A percentile compares a stretch with the other conserved stretches of the same genome.
Conservation (phyloP, 1,140 invertebrate species). For the Drosophila kohkoa region DNA sequence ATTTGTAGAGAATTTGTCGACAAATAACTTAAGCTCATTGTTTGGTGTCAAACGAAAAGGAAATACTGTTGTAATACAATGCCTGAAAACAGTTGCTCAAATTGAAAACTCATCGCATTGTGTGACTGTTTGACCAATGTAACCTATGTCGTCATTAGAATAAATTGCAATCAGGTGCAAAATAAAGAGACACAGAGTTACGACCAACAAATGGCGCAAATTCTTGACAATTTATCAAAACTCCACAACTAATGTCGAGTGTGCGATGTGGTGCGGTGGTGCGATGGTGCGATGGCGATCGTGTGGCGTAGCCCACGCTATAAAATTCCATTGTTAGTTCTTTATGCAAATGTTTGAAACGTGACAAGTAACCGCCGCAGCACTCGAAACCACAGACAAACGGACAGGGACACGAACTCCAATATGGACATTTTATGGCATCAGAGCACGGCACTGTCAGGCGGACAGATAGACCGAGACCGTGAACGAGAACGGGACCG, state of each 20-base stretch:
- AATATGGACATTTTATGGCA: slow-evolving; percentile 44
- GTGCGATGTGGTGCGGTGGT: slow-evolving; percentile 23
- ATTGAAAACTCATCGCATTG: slow-evolving; percentile 8
- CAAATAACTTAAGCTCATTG: slow-evolving; percentile 21
- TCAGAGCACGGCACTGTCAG: slow-evolving; percentile 47
- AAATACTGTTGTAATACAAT: slow-evolving; percentile 15
- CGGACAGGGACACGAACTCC: slow-evolving; percentile 34
- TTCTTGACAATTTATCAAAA: slow-evolving; percentile 63
- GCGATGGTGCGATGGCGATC: slow-evolving; percentile 48
- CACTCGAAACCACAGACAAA: slow-evolving; percentile 24
- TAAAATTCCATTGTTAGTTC: slow-evolving; percentile 66
- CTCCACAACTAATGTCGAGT: slow-evolving; percentile 20
- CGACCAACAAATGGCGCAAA: slow-evolving; percentile 26
- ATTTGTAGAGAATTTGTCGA: slow-evolving; percentile 11
- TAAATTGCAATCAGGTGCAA: slow-evolving; percentile 66
- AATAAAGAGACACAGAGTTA: not conserved
- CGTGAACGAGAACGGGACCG: not conserved
- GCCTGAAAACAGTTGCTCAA: slow-evolving; percentile 20
- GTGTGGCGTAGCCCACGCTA: slow-evolving; percentile 51
- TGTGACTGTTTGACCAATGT: slow-evolving; percentile 52
- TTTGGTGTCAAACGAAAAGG: slow-evolving; percentile 2
- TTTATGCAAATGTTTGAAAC: slow-evolving; percentile 75
- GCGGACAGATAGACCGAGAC: slow-evolving; percentile 28
- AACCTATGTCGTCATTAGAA: slow-evolving; percentile 52
- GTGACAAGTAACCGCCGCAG: slow-evolving; percentile 66